Base-by-base conservation (phyloP, 1,140 invertebrate genomes). In the Drosophila willistoni region DNA sequence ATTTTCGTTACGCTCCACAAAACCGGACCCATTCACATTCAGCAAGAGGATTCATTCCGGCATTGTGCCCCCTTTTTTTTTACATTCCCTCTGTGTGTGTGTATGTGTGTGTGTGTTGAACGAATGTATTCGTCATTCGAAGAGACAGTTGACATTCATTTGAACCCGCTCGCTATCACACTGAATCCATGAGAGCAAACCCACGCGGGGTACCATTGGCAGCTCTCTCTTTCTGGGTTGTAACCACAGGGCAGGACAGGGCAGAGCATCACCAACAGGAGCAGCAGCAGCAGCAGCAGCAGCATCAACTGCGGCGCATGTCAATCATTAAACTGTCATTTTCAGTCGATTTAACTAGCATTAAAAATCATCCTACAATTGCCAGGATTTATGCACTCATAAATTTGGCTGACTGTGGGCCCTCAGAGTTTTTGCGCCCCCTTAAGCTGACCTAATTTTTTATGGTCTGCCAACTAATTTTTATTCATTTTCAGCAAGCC, bases 251-350 rank as follows among this genome's bases (percentile, higher is more conserved):
- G 57, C 34, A 39, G 34, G 14, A 71, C 72, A 75, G 72, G 12
- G 57, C 34, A 39, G 34, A 34, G 36, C 33, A 19, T 12, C 56
- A 34, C 14, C 55, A 57, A n/a, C 44, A 47, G 14, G 13, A 17
- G 44, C 44, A 51, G 44, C 14, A 44, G n/a, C 42, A 17, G 44
- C 44, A 51, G 44, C 14, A 44, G n/a, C 42, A 44, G n/a, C 69
- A 34, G 42, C 64, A 41, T 67, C 77, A 73, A 73, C 76, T 67
- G 65, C 61, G 76, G 76, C 79, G 77, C 84, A 84, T 84, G 84
- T 89, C 84, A 89, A 89, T 89, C 84, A 89, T 89, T 89, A 89
- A 89, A 89, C 84, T 89, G 84, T 89, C 84, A 89, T 89, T 89
- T 89, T 89, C 84, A 89, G 77, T 89, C 84, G 84, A 89, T 89